Evolutionary conservation across 2,888 invertebrate species (phyloP).

Genomic region (Eustalomyia histrio): DNA sequence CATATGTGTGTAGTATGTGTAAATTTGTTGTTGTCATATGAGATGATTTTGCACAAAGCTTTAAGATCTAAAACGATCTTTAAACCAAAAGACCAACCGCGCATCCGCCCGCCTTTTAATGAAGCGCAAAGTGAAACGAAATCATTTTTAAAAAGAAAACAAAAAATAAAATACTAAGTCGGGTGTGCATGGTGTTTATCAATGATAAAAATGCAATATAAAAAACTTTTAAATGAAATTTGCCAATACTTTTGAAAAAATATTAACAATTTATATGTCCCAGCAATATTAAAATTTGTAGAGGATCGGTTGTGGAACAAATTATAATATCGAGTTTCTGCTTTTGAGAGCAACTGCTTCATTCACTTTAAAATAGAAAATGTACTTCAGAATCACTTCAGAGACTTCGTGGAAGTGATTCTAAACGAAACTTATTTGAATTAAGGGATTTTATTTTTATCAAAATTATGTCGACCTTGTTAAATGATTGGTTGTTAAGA

Average conservation of each 20-base stretch:
- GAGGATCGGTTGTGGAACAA: no score
- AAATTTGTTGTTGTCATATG: conserved; percentile 75
- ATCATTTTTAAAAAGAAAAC: conserved; percentile 63
- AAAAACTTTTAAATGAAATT: conserved; percentile 33
- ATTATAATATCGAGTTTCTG: no score
- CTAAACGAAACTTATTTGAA: no score
- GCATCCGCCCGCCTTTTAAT: conserved; percentile 78
- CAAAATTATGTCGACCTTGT: no score
- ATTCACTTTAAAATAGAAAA: no score
- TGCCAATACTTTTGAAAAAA: background rate
- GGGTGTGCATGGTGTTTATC: conserved; percentile 44
- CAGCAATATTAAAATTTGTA: background rate
- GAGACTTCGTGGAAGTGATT: no score
- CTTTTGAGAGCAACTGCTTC: no score
- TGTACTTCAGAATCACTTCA: no score
- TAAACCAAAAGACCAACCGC: conserved; percentile 66
- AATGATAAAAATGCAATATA: conserved; percentile 40
- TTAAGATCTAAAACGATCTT: conserved; percentile 38
- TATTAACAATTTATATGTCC: background rate
- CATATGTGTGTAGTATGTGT: conserved; percentile 67
- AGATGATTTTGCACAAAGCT: conserved; percentile 60
- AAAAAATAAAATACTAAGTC: background rate
- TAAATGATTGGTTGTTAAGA: no score
- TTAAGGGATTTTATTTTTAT: no score
- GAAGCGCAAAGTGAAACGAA: conserved; percentile 79